Percentiles rank a stretch among this genome's conserved stretches.
Conservation (phyloP, 2,888 invertebrate genomes). For the Aproaerema taeniolella region DNA sequence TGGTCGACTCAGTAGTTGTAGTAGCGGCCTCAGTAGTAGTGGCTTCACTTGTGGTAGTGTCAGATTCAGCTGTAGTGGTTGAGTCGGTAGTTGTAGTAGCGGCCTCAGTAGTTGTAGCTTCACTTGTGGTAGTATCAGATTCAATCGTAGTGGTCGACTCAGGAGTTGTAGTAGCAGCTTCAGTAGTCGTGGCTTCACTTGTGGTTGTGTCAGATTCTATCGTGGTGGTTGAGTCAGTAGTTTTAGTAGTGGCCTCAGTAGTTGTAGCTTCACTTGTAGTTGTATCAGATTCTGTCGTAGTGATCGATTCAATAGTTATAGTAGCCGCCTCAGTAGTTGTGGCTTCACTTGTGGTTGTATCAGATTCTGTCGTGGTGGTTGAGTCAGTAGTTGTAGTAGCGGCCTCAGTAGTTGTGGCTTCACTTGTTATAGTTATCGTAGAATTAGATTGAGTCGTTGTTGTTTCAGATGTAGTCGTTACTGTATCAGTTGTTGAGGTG, state of each 20-base stretch:
- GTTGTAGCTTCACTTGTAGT: not conserved
- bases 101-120: not conserved
- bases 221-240: not conserved
- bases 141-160: not conserved
- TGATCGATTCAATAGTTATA: not conserved
- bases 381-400: not conserved
- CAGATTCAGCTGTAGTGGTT: not conserved
- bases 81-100: not conserved
- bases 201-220: not conserved
- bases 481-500: too few relatives aligned
- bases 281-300: not conserved
- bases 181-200: not conserved
- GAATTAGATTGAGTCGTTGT: not conserved
- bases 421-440: not conserved
- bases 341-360: not conserved
- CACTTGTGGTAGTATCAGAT: not conserved
- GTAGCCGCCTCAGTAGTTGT: not conserved
- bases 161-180: not conserved
- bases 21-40: not conserved
- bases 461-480: not conserved
- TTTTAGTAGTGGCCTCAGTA: not conserved
- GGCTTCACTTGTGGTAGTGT: not conserved
- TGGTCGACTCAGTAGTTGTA: not conserved
- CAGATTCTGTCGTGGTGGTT: not conserved
- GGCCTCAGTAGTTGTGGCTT: not conserved